Percentiles rank a stretch among this genome's conserved stretches.
Evolutionary conservation across 2,113 vertebrate species (phyloP).

Genomic region (Myanophis thanlyinensis): DNA sequence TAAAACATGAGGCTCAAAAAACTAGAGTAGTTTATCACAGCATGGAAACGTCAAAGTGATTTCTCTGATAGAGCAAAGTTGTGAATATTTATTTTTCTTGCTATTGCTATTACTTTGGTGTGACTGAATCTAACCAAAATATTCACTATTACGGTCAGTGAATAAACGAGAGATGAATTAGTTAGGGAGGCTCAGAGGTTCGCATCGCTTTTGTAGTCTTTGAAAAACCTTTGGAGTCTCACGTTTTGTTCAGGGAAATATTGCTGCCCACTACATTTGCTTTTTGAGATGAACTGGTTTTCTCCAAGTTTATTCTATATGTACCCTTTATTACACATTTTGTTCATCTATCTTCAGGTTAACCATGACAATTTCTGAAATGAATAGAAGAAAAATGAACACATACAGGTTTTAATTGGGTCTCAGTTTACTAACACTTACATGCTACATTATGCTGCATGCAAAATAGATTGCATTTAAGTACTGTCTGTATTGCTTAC

Average conservation of each 20-base stretch:
- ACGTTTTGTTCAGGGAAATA: background rate
- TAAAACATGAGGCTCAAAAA: background rate
- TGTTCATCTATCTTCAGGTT: background rate
- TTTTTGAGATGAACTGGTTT: background rate
- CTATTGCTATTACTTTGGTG: background rate
- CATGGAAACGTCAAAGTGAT: background rate
- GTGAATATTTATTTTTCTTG: background rate
- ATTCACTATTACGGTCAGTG: background rate
- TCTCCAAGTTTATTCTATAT: background rate
- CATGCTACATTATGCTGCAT: background rate
- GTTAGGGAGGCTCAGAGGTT: background rate
- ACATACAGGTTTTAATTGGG: background rate
- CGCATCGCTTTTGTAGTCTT: background rate
- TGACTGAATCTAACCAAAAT: background rate
- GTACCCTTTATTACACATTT: background rate
- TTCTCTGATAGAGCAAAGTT: background rate
- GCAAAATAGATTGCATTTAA: background rate
- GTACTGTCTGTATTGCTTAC: background rate
- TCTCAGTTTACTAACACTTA: background rate
- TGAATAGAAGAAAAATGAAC: background rate
- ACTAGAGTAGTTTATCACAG: background rate
- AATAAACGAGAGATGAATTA: background rate
- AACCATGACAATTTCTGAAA: background rate
- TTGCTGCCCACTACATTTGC: background rate
- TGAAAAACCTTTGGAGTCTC: background rate